Base-by-base conservation (phyloP, 2,888 invertebrate species). In the Chelonus formosanus region DNA sequence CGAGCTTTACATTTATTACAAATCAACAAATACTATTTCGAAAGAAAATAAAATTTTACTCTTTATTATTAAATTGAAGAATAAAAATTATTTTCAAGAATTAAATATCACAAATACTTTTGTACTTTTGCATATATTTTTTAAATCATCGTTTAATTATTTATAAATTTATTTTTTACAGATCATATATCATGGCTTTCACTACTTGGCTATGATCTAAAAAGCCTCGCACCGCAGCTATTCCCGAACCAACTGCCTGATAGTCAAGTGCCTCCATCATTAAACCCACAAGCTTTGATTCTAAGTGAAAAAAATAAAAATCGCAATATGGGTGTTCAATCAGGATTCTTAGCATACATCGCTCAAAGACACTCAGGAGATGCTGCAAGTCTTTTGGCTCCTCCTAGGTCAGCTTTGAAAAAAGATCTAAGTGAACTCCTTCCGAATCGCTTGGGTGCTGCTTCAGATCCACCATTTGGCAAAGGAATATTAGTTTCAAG, bases 391-490 rank as follows among this genome's bases (percentile, higher is more conserved):
- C 85, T 93, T 0, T 92, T 92, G 0, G 91, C 93, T 8, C 93
- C 93, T 0, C 91, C 92, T 0, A 89, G 91, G 80, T 94, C 94
- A 0, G 93, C 92, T 0, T 84, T 94, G 5, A 94, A 93, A 80
- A 90, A 90, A 34, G 92, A 93, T 76, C 91, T 92, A 0, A 90
- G 92, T 82, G 80, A 78, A 43, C 86, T 92, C 57, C 88, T 90
- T 3, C 92, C 93, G 0, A 89, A 89, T 71, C 90, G 91, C 74
- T 90, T 93, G 65, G 94, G 94, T 3, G 91, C 92, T 0, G 92
- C 92, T n/a, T 91, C 93, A 0, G 94, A 95, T 80, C 94, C 95
- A 44, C 94, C 95, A 0, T 94, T 96, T 76, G 96, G 96, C 43
- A 90, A 91, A 78, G 93, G 94, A 43, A 95, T 96, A 71, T 87